These are phyloP conservation scores for Loripinus fragilis DNA, from an alignment of 2,888 invertebrate species.

Conservation along the genomic window DNA sequence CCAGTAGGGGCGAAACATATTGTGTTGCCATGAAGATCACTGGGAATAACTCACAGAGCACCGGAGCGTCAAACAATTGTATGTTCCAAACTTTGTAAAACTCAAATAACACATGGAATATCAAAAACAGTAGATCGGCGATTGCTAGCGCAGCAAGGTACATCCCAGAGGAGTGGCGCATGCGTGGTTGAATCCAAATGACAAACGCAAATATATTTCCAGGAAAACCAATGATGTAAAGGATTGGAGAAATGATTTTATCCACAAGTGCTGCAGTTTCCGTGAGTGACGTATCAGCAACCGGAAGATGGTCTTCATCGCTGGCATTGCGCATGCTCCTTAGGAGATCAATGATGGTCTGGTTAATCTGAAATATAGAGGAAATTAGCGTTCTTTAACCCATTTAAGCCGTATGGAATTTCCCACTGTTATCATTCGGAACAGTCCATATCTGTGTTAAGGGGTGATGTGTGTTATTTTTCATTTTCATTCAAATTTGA, in stretches of 20 bases:
- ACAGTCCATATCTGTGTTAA: too few species aligned
- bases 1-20: slow-evolving; percentile 81
- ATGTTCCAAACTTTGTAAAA: slow-evolving; percentile 77
- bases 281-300: slow-evolving; percentile 34
- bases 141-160: slow-evolving; percentile 82
- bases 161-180: slow-evolving; percentile 82
- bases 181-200: slow-evolving; percentile 81
- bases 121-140: slow-evolving; percentile 80
- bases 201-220: slow-evolving; percentile 81
- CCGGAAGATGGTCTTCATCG: slow-evolving; percentile 16
- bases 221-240: slow-evolving; percentile 82
- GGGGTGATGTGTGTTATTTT: background rate
- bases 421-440: too few species aligned
- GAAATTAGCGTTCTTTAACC: too few species aligned
- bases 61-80: slow-evolving; percentile 69
- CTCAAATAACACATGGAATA: slow-evolving; percentile 78
- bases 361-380: slow-evolving; percentile 39
- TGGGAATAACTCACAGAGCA: slow-evolving; percentile 79
- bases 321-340: slow-evolving; percentile 48
- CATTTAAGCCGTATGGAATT: too few species aligned
- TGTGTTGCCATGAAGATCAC: slow-evolving; percentile 80
- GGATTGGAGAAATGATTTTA: slow-evolving; percentile 64
- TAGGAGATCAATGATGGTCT: slow-evolving; percentile 34
- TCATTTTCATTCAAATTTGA: background rate
- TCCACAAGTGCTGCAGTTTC: slow-evolving; percentile 38